These are phyloP conservation scores for Enoplosus armatus DNA, from an alignment of 2,797 vertebrate species.

Conservation along the genomic window DNA sequence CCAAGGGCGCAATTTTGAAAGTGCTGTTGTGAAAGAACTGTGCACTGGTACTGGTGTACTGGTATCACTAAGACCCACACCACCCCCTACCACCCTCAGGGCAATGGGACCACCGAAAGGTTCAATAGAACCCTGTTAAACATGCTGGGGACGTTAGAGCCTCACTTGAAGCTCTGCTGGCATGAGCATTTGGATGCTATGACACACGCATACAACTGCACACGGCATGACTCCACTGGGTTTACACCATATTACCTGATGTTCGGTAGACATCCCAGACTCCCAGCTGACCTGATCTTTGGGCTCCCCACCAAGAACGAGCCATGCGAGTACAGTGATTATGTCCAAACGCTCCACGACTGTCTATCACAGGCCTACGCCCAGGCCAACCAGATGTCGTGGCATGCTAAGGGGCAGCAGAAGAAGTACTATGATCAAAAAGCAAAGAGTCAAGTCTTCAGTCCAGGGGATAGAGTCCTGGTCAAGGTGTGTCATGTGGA, in stretches of 20 bases:
- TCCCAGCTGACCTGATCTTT: constrained; percentile 41
- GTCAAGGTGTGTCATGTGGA: constrained; percentile 50
- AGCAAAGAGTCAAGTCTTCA: constrained; percentile 8
- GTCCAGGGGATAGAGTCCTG: constrained; percentile 29
- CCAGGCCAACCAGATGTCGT: constrained; percentile 20
- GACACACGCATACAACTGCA: constrained; percentile 62
- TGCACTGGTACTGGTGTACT: constrained; percentile 40
- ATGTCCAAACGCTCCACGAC: constrained; percentile 43
- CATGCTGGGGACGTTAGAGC: constrained; percentile 58
- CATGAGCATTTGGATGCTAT: constrained; percentile 57
- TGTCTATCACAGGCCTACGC: constrained; percentile 38
- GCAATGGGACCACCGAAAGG: constrained; percentile 51
- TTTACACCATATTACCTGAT: constrained; percentile 55
- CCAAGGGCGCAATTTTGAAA: constrained; percentile 63
- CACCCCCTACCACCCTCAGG: constrained; percentile 50
- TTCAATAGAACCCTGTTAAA: constrained; percentile 37
- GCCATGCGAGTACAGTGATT: constrained; percentile 30
- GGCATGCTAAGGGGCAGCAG: constrained; percentile 19
- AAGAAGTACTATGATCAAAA: constrained; percentile 42
- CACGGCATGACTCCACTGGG: constrained; percentile 46
- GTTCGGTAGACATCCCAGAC: constrained; percentile 44
- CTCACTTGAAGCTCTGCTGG: constrained; percentile 51
- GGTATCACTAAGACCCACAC: constrained; percentile 53
- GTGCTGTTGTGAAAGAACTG: constrained; percentile 51
- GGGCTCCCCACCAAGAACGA: not conserved